These are phyloP conservation scores for Pterocles orientalis DNA, from an alignment of 2,113 vertebrate species.

Conservation along the genomic window DNA sequence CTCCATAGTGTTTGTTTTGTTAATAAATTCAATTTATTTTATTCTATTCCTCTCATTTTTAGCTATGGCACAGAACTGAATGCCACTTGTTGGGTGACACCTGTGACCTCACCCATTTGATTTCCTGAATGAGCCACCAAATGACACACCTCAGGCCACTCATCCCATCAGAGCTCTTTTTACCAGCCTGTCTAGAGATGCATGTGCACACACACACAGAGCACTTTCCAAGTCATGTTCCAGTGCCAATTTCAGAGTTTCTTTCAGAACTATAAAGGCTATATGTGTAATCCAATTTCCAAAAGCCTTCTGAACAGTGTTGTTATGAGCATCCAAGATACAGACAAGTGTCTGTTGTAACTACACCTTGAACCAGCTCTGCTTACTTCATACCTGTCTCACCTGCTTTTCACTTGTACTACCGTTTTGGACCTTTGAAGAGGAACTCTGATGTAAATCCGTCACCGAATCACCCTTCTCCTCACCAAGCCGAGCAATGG, in stretches of 20 bases:
- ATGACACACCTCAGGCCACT: neutral
- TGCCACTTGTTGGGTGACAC: neutral
- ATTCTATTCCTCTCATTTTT: neutral
- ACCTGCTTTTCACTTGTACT: neutral
- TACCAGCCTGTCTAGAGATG: neutral
- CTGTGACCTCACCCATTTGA: neutral
- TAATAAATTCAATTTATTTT: neutral
- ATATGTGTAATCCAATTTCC: neutral
- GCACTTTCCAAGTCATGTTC: neutral
- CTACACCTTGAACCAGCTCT: neutral
- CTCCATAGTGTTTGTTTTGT: neutral
- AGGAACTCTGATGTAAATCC: neutral
- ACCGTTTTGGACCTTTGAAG: neutral
- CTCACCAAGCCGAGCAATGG: neutral
- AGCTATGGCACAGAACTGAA: neutral
- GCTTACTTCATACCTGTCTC: neutral
- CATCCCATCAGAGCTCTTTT: neutral
- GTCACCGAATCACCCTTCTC: neutral
- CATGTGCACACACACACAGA: accelerated
- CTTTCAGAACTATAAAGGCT: neutral
- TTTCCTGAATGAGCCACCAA: neutral
- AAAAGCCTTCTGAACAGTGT: neutral
- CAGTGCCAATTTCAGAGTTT: neutral
- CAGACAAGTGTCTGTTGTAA: neutral
- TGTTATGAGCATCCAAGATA: neutral